Evolutionary conservation across 2,888 invertebrate species (phyloP).

Genomic region (Heteromyza rotundicornis): DNA sequence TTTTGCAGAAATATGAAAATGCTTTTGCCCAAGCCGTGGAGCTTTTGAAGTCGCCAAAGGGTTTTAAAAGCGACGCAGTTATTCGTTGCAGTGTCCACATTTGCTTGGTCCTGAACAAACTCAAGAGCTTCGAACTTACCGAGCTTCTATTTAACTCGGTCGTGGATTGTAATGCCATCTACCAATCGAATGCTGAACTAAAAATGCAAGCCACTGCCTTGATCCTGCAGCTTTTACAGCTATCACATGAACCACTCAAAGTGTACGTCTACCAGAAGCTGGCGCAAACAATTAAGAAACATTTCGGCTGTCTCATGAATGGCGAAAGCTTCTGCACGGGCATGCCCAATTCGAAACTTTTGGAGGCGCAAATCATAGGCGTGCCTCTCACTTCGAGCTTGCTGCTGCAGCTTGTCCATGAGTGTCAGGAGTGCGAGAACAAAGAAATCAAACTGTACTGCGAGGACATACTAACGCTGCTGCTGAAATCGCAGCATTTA

Average conservation of each 20-base stretch:
- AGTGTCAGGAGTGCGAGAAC: conserved; percentile 33
- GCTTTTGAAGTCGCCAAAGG: conserved; percentile 29
- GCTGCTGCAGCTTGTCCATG: conserved; percentile 45
- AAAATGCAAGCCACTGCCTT: conserved; percentile 43
- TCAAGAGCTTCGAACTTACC: conserved; percentile 47
- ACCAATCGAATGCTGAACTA: conserved; percentile 33
- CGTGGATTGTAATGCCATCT: conserved; percentile 38
- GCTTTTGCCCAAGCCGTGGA: conserved; percentile 32
- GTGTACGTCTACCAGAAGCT: conserved; percentile 39
- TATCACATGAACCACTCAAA: conserved; percentile 40
- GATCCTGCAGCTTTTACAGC: conserved; percentile 43
- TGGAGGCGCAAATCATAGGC: conserved; percentile 46
- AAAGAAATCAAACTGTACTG: conserved; percentile 37
- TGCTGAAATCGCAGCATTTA: conserved; percentile 47
- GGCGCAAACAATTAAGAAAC: conserved; percentile 41
- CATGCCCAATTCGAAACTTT: conserved; percentile 37
- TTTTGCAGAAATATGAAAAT: conserved; percentile 34
- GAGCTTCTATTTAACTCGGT: conserved; percentile 44
- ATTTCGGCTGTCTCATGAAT: conserved; percentile 52
- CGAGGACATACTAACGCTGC: conserved; percentile 46
- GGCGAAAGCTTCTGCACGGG: conserved; percentile 41
- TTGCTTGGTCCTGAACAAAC: conserved; percentile 41
- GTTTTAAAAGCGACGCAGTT: conserved; percentile 24
- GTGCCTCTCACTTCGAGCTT: conserved; percentile 51
- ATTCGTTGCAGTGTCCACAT: conserved; percentile 32